Percentiles rank a stretch among this genome's conserved stretches.
These are phyloP conservation scores for Chloroceryle amazona DNA, from an alignment of 2,797 vertebrate species.

Conservation along the genomic window DNA sequence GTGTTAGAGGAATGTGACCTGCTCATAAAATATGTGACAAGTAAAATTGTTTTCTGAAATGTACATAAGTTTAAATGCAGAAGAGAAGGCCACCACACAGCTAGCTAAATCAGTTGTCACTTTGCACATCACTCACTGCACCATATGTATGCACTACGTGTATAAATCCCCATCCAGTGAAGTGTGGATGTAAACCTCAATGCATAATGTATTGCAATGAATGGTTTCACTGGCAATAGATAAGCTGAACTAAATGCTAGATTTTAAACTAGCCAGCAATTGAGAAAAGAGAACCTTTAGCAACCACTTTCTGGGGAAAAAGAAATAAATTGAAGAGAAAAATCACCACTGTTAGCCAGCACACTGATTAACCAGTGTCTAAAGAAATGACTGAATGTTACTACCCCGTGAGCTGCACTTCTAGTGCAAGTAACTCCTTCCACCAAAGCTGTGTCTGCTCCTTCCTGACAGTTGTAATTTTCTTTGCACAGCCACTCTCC, in stretches of 20 bases:
- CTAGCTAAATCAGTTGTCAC: background rate
- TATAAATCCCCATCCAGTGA: background rate
- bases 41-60: background rate
- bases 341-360: background rate
- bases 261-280: background rate
- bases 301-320: background rate
- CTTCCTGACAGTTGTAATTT: background rate
- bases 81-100: background rate
- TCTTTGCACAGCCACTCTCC: background rate
- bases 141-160: accelerated
- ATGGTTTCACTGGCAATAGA: background rate
- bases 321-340: background rate
- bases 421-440: background rate
- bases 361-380: background rate
- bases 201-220: background rate
- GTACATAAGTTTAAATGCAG: background rate
- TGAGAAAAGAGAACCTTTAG: background rate
- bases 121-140: background rate
- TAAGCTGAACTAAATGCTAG: background rate
- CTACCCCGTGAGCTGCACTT: background rate
- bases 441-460: background rate
- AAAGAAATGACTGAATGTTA: background rate
- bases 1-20: background rate
- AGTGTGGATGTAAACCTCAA: background rate
- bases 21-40: background rate